A percentile compares a stretch with the other conserved stretches of the same genome.
These are phyloP conservation scores for Sphaerodactylus townsendi DNA, from an alignment of 2,113 vertebrate genomes.

Conservation along the genomic window DNA sequence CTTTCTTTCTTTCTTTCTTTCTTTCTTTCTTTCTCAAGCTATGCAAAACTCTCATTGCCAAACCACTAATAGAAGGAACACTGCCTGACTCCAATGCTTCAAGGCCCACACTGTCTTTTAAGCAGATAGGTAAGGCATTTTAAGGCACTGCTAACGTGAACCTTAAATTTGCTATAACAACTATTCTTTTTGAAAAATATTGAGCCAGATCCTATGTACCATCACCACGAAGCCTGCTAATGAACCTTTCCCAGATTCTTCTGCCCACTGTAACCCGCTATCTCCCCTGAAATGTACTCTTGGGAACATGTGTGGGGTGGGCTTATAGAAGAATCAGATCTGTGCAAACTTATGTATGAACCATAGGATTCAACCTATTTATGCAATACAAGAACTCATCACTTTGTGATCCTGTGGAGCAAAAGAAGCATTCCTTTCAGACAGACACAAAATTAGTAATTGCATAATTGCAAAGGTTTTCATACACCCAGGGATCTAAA, in stretches of 20 bases:
- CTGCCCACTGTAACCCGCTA: no score
- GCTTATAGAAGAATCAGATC: no score
- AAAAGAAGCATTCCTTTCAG: background rate
- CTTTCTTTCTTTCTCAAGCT: background rate
- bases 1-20: no score
- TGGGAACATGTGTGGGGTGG: no score
- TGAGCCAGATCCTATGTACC: no score
- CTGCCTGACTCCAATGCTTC: background rate
- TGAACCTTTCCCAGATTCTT: no score
- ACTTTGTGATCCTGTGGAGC: background rate
- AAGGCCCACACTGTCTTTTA: background rate
- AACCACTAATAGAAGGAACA: slow-evolving; percentile 22
- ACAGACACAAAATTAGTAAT: background rate
- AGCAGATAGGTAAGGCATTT: background rate
- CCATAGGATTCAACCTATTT: background rate
- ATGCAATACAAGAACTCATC: background rate
- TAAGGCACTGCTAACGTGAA: background rate
- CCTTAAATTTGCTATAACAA: background rate
- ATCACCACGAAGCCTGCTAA: no score
- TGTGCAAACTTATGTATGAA: no score
- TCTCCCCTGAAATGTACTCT: accelerated
- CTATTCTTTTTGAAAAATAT: no score
- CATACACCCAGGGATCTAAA: background rate
- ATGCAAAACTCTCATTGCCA: background rate
- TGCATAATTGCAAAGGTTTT: background rate